These are phyloP conservation scores for Carterocephalus palaemon DNA, from an alignment of 2,888 invertebrate species.

Conservation along the genomic window DNA sequence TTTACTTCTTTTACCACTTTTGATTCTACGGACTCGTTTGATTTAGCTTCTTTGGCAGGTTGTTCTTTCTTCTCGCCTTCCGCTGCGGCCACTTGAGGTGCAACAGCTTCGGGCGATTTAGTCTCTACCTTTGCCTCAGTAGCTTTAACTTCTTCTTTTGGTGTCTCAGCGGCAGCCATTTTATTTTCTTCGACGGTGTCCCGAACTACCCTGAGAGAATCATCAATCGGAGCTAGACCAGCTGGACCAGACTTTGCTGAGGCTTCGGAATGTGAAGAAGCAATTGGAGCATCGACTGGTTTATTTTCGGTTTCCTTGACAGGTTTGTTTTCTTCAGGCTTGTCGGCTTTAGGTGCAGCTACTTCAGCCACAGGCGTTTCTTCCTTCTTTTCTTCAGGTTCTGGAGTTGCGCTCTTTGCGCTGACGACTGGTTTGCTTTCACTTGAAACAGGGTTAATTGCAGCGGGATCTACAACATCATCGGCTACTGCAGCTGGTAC, in stretches of 20 bases:
- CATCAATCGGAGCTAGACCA: constrained; percentile 37
- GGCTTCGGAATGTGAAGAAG: constrained; percentile 23
- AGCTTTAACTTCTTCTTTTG: constrained; percentile 33
- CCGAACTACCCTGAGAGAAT: constrained; percentile 56
- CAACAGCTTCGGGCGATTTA: constrained; percentile 32
- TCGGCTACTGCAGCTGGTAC: constrained; percentile 56
- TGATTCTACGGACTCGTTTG: constrained; percentile 27
- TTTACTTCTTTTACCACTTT: constrained; percentile 35
- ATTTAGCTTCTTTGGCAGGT: constrained; percentile 28
- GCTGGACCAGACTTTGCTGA: constrained; percentile 32
- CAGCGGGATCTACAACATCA: constrained; percentile 51
- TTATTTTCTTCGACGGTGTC: constrained; percentile 59
- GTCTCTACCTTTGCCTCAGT: constrained; percentile 34
- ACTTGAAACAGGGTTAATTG: constrained; percentile 47
- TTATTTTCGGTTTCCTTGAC: constrained; percentile 36
- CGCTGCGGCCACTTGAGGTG: constrained; percentile 26
- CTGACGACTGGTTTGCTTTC: constrained; percentile 53
- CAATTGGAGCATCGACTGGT: constrained; percentile 28
- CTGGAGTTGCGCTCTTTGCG: constrained; percentile 57
- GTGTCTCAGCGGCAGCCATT: constrained; percentile 28
- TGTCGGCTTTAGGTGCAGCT: constrained; percentile 26
- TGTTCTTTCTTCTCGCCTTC: constrained; percentile 27
- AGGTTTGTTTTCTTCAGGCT: constrained; percentile 34
- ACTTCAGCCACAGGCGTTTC: constrained; percentile 31
- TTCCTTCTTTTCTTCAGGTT: constrained; percentile 48